Percentiles rank a stretch among this genome's conserved stretches.
Conservation (phyloP, 2,888 invertebrate species). For the Apodemia mormo region DNA sequence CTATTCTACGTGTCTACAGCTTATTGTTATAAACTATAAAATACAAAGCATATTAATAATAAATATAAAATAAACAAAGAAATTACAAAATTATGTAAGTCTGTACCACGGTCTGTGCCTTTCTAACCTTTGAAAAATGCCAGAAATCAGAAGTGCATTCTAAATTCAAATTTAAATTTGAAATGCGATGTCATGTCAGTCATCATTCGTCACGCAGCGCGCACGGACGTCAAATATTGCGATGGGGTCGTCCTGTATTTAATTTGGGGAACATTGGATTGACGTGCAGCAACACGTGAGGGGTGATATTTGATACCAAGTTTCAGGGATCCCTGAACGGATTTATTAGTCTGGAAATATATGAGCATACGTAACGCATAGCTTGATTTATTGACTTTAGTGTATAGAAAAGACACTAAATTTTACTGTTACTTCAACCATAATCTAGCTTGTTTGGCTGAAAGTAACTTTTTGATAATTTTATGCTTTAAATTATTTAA, state of each 20-base stretch:
- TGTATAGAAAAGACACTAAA: too few relatives aligned
- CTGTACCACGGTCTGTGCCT: not conserved
- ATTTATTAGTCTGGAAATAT: conserved; percentile 4
- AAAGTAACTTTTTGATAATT: too few relatives aligned
- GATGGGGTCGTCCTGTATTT: conserved; percentile 51
- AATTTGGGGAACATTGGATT: conserved; percentile 42
- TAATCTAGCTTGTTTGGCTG: too few relatives aligned
- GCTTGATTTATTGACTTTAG: too few relatives aligned
- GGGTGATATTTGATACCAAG: conserved; percentile 15
- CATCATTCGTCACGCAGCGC: conserved; percentile 70
- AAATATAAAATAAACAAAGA: too few relatives aligned
- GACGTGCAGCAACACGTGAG: conserved; percentile 8
- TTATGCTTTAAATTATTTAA: too few relatives aligned
- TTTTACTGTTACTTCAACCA: too few relatives aligned
- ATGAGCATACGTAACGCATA: not conserved
- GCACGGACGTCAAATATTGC: conserved; percentile 59
- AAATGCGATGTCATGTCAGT: conserved; percentile 48
- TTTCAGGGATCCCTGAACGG: conserved; percentile 12
- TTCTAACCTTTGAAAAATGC: not conserved
- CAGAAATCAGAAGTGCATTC: conserved; percentile 14
- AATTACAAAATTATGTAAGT: not conserved
- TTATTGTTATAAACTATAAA: too few relatives aligned
- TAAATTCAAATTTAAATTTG: conserved; percentile 17
- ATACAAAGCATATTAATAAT: too few relatives aligned
- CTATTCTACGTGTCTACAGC: too few relatives aligned